Evolutionary conservation across 2,888 invertebrate species (phyloP).

Genomic region (Busseola fusca): DNA sequence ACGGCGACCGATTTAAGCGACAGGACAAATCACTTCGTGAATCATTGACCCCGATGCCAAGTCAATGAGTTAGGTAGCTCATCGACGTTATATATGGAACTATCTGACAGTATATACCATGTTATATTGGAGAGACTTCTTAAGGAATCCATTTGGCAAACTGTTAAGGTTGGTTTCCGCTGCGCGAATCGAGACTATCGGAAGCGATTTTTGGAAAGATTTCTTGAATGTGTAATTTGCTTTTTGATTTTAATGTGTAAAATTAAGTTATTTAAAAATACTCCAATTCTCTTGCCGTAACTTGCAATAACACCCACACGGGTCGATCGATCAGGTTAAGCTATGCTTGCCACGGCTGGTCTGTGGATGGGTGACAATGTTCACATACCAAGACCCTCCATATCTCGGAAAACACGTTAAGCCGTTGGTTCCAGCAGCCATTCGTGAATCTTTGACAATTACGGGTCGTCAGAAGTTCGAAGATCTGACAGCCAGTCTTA

Average conservation of each 20-base stretch:
- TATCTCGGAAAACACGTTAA: no score
- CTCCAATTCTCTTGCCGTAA: no score
- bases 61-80: constrained; percentile 42
- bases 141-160: constrained; percentile 51
- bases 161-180: constrained; percentile 36
- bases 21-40: constrained; percentile 12
- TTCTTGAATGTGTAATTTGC: neutral
- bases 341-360: no score
- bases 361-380: no score
- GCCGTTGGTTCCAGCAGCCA: no score
- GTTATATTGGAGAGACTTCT: constrained; percentile 51
- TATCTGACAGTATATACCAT: constrained; percentile 35
- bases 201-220: neutral
- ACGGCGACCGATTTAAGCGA: neutral
- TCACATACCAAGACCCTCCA: no score
- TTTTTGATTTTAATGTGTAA: neutral
- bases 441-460: no score
- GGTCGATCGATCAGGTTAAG: no score
- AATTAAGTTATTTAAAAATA: neutral
- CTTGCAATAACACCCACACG: no score
- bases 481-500: no score
- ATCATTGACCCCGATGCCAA: constrained; percentile 21
- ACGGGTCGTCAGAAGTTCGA: no score
- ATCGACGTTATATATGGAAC: constrained; percentile 25
- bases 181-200: constrained; percentile 16